Base-by-base conservation (phyloP, 2,113 vertebrate species). In the Ramphastos sulfuratus region DNA sequence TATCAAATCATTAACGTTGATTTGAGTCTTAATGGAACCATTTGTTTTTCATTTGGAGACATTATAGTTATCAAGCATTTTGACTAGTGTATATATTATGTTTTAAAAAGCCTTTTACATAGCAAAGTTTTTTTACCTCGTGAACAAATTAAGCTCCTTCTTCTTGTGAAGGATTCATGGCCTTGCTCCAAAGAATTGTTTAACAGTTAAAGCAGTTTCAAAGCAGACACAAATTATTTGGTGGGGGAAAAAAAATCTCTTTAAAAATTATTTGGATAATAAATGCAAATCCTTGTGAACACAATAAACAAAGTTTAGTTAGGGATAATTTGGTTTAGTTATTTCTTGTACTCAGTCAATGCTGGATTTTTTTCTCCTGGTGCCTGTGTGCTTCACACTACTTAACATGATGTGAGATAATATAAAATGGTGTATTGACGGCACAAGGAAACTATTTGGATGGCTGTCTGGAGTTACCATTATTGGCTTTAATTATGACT, bases 401-500 rank as follows among this genome's bases (percentile, higher is more conserved):
- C 95, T 94, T 74, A 95, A 78, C 66, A 87, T 80, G 92, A 96
- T 97, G 94, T 96, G 96, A 97, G 97, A 95, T 96, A 96, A 97
- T 96, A 96, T 89, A 93, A 96, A 96, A 90, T 0, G 87, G 95
- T 94, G 92, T 93, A 93, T 97, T 97, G 97, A 96, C 96, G 33
- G 92, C 95, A 97, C 91, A 85, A 96, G 95, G 95, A 97, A 97
- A 97, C 86, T 97, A 98, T 98, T 97, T 97, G 97, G 92, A 95
- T 93, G 95, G 91, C 95, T 96, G 96, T 98, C 96, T 98, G 97
- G 95, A 97, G 95, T 97, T 97, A 95, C 96, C 97, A 97, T 97
- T 97, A 97, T 97, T 97, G 96, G 96, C 94, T 97, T 97, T 98
- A 96, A 97, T 97, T 97, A 97, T 94, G 96, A 97, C 93, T 96